phyloP scores from a whole-genome alignment of 2,797 vertebrate species.

The Bryconaethiops microstoma region DNA sequence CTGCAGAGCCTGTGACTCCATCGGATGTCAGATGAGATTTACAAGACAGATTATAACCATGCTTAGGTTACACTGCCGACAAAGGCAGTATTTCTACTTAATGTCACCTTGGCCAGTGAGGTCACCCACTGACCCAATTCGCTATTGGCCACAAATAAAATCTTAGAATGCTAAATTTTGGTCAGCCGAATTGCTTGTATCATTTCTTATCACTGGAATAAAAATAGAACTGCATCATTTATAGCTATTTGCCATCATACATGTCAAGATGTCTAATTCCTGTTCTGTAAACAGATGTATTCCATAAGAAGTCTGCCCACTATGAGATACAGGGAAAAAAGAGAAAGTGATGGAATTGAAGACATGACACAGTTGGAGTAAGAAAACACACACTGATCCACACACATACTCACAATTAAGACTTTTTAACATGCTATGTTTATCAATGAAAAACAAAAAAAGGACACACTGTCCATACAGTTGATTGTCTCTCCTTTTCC shows the following conservation, averaged over 20 bases:
- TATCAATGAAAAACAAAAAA: too few relatives aligned
- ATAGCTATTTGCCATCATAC: not conserved
- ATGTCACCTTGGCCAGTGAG: not conserved
- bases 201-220: not conserved
- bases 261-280: not conserved
- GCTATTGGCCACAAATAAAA: not conserved
- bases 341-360: constrained; percentile 86
- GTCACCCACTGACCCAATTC: constrained; percentile 28
- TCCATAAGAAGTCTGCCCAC: constrained; percentile 85
- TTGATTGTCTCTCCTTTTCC: constrained; percentile 44
- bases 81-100: constrained; percentile 30
- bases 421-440: too few relatives aligned
- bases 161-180: not conserved
- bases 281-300: constrained; percentile 83
- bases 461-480: not conserved
- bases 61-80: constrained; percentile 47
- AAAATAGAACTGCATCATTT: not conserved
- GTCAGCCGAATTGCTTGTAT: not conserved
- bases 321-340: constrained; percentile 74
- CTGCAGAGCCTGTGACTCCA: constrained; percentile 42
- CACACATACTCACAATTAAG: too few relatives aligned
- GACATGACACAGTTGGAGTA: constrained; percentile 97
- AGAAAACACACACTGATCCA: constrained; percentile 67
- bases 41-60: constrained; percentile 51
- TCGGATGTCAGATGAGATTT: constrained; percentile 54